Conservation (phyloP, 2,113 vertebrate genomes). For the Chrysemys picta region DNA sequence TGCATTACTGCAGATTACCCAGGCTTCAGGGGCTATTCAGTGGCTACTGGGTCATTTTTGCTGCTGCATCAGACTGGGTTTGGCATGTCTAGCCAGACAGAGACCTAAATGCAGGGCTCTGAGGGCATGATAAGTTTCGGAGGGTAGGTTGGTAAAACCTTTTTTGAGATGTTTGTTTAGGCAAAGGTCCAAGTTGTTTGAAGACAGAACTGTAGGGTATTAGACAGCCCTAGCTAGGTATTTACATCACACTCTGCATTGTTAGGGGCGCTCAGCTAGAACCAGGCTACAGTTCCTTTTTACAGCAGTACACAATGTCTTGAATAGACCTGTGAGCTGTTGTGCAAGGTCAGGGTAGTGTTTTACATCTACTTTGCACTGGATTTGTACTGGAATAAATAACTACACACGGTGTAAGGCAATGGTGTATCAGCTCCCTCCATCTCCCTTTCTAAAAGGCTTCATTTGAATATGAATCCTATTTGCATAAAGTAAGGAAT, state of each 20-base stretch:
- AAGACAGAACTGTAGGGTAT: background rate
- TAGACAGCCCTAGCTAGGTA: background rate
- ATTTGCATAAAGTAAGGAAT: background rate
- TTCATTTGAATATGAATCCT: background rate
- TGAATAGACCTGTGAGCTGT: background rate
- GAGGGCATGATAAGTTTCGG: background rate
- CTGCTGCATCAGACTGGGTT: background rate
- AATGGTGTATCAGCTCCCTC: rapidly evolving
- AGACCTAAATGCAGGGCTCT: background rate
- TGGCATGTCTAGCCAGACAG: background rate
- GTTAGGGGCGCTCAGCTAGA: background rate
- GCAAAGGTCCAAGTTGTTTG: background rate
- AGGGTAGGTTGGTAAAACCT: background rate
- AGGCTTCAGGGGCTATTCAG: background rate
- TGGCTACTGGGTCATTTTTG: background rate
- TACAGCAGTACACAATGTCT: background rate
- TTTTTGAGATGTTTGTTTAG: background rate
- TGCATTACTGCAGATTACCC: background rate
- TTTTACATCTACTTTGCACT: background rate
- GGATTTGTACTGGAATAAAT: background rate
- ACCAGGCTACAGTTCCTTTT: background rate
- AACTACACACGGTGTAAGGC: background rate
- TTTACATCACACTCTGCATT: background rate
- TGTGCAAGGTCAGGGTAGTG: background rate
- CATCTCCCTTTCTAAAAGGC: background rate